These are phyloP conservation scores for Rhaphigaster nebulosa DNA, from an alignment of 2,888 invertebrate genomes.

Conservation along the genomic window DNA sequence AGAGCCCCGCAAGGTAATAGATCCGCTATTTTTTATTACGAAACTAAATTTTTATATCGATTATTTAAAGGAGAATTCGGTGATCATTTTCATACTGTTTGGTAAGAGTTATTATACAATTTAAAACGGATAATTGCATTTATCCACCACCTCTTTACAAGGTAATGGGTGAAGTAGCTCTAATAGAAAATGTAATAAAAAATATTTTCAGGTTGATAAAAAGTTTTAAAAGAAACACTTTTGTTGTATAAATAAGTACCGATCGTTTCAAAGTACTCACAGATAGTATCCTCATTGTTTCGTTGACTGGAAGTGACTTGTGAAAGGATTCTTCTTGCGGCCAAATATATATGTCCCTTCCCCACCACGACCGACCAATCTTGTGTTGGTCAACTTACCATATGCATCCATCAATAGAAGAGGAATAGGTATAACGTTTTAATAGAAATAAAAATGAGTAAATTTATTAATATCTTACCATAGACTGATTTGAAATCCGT, in stretches of 20 bases:
- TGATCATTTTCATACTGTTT: no score
- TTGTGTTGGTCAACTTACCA: conserved; percentile 27
- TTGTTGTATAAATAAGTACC: background rate
- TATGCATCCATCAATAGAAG: background rate
- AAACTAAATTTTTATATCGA: no score
- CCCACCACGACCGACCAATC: background rate
- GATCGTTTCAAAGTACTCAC: background rate
- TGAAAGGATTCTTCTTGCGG: conserved; percentile 1
- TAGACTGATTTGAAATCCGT: background rate
- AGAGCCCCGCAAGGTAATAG: no score
- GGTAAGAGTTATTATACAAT: no score
- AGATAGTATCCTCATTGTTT: background rate
- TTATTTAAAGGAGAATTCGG: no score
- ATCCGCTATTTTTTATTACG: no score
- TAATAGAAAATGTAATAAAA: no score
- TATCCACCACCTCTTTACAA: no score
- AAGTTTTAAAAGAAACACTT: background rate
- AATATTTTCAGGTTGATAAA: no score
- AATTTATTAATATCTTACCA: background rate
- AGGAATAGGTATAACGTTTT: background rate
- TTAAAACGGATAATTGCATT: no score
- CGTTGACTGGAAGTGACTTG: background rate
- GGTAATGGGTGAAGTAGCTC: no score
- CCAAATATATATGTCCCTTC: conserved; percentile 36
- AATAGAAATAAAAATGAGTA: background rate